phyloP scores from a whole-genome alignment of 1,140 invertebrate genomes.

The Monochamus saltuarius region DNA sequence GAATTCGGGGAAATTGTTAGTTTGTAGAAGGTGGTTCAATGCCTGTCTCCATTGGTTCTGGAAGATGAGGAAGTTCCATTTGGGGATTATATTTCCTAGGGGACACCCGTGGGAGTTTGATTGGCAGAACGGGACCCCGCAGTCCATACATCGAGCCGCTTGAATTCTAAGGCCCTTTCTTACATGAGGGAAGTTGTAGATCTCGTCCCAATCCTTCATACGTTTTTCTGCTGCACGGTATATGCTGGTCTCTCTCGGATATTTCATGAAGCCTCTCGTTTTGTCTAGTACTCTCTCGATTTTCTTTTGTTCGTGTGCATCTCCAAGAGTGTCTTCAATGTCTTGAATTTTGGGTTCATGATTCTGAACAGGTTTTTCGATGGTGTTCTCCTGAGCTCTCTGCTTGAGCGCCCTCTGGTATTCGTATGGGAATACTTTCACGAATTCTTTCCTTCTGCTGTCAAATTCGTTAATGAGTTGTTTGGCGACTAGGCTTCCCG shows the following conservation, averaged over 20 bases:
- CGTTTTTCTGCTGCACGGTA: constrained; percentile 85
- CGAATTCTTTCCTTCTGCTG: constrained; percentile 73
- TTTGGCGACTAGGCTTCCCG: constrained; percentile 83
- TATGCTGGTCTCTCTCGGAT: constrained; percentile 79
- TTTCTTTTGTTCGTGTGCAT: constrained; percentile 75
- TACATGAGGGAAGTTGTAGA: constrained; percentile 86
- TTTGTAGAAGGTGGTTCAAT: constrained; percentile 92
- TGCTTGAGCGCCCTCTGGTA: constrained; percentile 89
- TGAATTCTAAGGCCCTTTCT: constrained; percentile 86
- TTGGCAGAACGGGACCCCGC: constrained; percentile 98
- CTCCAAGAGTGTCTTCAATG: constrained; percentile 85
- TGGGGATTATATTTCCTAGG: constrained; percentile 97
- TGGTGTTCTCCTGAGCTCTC: constrained; percentile 61
- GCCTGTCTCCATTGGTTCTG: constrained; percentile 96
- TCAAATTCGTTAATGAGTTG: constrained; percentile 83
- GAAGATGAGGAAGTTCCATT: constrained; percentile 98
- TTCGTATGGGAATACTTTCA: constrained; percentile 98
- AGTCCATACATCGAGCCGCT: constrained; percentile 98
- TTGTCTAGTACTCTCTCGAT: constrained; percentile 85
- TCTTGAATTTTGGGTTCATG: constrained; percentile 66
- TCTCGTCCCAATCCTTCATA: constrained; percentile 94
- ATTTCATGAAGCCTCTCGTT: constrained; percentile 91
- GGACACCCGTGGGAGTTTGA: constrained; percentile 92
- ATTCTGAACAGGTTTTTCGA: constrained; percentile 36
- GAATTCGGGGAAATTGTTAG: constrained; percentile 99